phyloP scores from a whole-genome alignment of 2,888 invertebrate genomes.

The Epirrita christyi region DNA sequence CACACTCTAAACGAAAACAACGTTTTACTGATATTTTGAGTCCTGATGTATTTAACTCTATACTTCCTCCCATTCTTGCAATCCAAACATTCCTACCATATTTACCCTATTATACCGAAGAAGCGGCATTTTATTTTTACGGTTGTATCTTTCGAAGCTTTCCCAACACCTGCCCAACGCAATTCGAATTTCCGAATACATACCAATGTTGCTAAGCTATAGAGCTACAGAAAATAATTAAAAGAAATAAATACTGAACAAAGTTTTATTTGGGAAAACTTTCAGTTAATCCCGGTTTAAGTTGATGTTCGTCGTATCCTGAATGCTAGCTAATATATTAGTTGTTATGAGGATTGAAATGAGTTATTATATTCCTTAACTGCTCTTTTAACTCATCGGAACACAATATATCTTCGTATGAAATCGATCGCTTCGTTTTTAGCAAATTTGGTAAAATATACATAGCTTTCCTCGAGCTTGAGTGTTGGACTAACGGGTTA shows the following conservation, averaged over 20 bases:
- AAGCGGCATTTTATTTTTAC: constrained; percentile 70
- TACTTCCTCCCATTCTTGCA: constrained; percentile 50
- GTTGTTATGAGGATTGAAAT: constrained; percentile 47
- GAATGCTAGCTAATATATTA: constrained; percentile 49
- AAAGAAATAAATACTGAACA: constrained; percentile 44
- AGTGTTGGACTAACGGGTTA: constrained; percentile 33
- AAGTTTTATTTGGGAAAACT: constrained; percentile 45
- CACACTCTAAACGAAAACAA: no score
- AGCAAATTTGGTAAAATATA: constrained; percentile 59
- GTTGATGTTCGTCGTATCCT: constrained; percentile 41
- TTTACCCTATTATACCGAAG: constrained; percentile 42
- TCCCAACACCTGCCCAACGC: constrained; percentile 53
- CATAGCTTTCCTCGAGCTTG: constrained; percentile 33
- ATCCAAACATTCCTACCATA: constrained; percentile 53
- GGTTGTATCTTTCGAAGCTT: constrained; percentile 65
- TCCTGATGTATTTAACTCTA: no score
- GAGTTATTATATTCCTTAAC: constrained; percentile 55
- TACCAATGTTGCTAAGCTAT: constrained; percentile 50
- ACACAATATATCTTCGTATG: constrained; percentile 67
- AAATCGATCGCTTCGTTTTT: constrained; percentile 65
- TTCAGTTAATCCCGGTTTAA: constrained; percentile 26
- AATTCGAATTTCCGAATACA: constrained; percentile 64
- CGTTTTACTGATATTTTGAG: no score
- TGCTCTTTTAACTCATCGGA: constrained; percentile 64
- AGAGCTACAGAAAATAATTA: constrained; percentile 45